phyloP scores from a whole-genome alignment of 2,113 vertebrate genomes.

The Platanista minor region DNA sequence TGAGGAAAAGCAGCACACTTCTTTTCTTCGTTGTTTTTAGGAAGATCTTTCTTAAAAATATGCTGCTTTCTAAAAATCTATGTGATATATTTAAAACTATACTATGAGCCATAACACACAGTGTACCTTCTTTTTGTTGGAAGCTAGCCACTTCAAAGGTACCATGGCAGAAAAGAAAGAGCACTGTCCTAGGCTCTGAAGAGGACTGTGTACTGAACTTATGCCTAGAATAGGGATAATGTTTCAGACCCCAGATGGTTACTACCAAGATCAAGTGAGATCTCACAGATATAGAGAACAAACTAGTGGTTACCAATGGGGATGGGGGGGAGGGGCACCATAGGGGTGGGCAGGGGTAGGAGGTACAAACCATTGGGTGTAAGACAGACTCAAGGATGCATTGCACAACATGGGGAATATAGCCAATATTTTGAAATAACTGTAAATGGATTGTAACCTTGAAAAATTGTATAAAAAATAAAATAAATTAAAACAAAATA shows the following conservation, averaged over 20 bases:
- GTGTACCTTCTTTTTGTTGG: neutral
- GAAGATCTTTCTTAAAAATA: slow-evolving; percentile 23
- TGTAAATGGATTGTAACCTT: neutral
- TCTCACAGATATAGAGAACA: neutral
- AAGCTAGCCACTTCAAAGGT: neutral
- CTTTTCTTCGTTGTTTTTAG: neutral
- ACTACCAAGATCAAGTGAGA: neutral
- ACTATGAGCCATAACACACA: neutral
- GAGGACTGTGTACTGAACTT: neutral
- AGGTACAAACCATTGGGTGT: neutral
- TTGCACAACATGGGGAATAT: neutral
- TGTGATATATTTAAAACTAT: neutral
- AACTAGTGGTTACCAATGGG: neutral
- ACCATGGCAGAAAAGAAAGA: neutral
- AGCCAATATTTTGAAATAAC: too few relatives aligned
- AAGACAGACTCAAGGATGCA: neutral
- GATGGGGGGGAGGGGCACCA: too few relatives aligned
- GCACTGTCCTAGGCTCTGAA: neutral
- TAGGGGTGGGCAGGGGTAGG: too few relatives aligned
- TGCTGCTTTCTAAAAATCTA: neutral
- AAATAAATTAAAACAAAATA: neutral
- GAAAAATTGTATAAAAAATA: neutral
- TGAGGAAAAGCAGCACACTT: slow-evolving; percentile 9
- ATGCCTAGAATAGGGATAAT: neutral
- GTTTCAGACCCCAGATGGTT: neutral